phyloP scores from a whole-genome alignment of 2,888 invertebrate genomes.

The Pteria penguin region DNA sequence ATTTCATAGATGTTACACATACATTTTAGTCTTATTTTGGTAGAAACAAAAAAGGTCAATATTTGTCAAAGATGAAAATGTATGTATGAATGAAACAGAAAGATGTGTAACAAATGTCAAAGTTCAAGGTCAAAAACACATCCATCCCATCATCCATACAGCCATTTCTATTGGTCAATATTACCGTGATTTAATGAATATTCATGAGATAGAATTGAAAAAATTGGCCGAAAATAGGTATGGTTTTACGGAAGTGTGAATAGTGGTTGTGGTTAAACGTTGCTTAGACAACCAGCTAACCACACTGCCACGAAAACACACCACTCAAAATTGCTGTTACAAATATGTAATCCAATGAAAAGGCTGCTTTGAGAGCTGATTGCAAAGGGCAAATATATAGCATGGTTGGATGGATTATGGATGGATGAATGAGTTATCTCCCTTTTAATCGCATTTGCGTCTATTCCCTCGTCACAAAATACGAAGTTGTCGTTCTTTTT shows the following conservation, averaged over 20 bases:
- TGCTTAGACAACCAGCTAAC: conserved; percentile 98
- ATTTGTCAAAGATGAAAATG: conserved; percentile 27
- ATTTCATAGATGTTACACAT: not conserved
- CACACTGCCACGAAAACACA: conserved; percentile 94
- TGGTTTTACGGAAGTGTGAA: conserved; percentile 88
- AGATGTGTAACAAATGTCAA: conserved; percentile 43
- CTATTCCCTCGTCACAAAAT: too few species aligned
- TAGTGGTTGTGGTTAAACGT: conserved; percentile 90
- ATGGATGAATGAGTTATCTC: conserved; percentile 59
- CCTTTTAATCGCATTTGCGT: too few species aligned
- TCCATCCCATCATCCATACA: conserved; percentile 60
- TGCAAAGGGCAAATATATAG: conserved; percentile 28
- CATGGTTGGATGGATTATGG: conserved; percentile 61
- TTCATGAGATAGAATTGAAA: conserved; percentile 37
- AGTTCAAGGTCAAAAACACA: conserved; percentile 31
- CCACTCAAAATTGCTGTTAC: conserved; percentile 48
- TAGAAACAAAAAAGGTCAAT: not conserved
- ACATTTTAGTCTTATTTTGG: not conserved
- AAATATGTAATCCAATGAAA: conserved; percentile 17
- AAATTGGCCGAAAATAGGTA: conserved; percentile 51
- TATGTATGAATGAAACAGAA: conserved; percentile 47
- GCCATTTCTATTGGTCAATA: conserved; percentile 50
- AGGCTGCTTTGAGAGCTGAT: conserved; percentile 28
- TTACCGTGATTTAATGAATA: conserved; percentile 39
- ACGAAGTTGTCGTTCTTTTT: too few species aligned